Evolutionary conservation across 2,113 vertebrate genomes (phyloP).

Genomic region (Xenotilapia longispinis): DNA sequence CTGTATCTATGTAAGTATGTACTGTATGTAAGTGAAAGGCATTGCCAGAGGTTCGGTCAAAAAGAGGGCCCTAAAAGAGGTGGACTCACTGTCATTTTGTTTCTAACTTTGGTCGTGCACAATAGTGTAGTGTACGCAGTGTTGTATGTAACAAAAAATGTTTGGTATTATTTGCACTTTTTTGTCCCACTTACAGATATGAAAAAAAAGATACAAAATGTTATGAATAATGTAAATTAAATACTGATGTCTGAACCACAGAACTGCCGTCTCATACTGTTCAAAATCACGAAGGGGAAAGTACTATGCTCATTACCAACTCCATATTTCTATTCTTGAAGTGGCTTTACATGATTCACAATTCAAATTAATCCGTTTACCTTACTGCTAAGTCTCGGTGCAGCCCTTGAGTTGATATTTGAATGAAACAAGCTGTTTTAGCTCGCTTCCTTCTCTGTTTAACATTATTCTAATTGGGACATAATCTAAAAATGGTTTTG

Average conservation of each 20-base stretch:
- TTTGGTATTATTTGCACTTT: slow-evolving; percentile 77
- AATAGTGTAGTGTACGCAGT: slow-evolving; percentile 75
- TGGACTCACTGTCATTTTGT: slow-evolving; percentile 76
- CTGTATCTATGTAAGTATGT: slow-evolving; percentile 59
- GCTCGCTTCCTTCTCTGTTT: neutral
- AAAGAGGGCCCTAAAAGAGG: slow-evolving; percentile 69
- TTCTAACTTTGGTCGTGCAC: slow-evolving; percentile 71
- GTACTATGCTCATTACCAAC: neutral
- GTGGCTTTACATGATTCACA: neutral
- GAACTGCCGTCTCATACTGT: neutral
- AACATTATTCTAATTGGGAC: neutral
- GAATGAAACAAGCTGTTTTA: neutral
- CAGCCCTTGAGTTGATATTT: neutral
- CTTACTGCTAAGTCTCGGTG: neutral
- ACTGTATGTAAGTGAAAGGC: slow-evolving; percentile 55
- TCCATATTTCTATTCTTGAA: neutral
- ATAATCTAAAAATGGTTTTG: neutral
- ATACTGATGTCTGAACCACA: slow-evolving; percentile 61
- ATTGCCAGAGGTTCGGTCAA: slow-evolving; percentile 44
- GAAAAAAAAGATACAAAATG: slow-evolving; percentile 61
- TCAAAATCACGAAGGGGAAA: neutral
- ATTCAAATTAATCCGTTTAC: neutral
- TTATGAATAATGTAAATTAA: slow-evolving; percentile 74
- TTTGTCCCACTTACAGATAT: slow-evolving; percentile 61
- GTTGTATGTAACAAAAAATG: slow-evolving; percentile 68